These are phyloP conservation scores for Plagodis dolabraria DNA, from an alignment of 2,888 invertebrate species.

Conservation along the genomic window DNA sequence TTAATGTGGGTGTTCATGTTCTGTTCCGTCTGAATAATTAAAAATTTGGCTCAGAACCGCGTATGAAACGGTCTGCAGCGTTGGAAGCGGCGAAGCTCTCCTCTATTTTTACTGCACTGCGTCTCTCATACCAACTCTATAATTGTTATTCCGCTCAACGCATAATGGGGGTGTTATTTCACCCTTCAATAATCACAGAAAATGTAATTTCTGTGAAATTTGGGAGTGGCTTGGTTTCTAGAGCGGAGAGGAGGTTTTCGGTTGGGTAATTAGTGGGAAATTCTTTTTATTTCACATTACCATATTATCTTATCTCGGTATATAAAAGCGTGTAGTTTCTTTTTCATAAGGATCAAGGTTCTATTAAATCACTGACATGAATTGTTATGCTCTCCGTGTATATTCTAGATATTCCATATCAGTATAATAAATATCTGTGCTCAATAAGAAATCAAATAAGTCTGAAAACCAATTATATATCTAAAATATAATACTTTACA, in stretches of 20 bases:
- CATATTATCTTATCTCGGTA: no score
- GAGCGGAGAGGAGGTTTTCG: slow-evolving; percentile 11
- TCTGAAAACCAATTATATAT: no score
- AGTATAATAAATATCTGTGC: no score
- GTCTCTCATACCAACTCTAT: slow-evolving; percentile 38
- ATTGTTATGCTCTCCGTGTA: no score
- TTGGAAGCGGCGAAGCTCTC: slow-evolving; percentile 36
- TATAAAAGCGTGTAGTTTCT: no score
- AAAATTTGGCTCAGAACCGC: slow-evolving; percentile 60
- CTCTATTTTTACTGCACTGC: slow-evolving; percentile 62
- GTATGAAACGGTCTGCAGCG: slow-evolving; percentile 52
- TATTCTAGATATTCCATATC: no score
- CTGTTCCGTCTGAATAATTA: slow-evolving; percentile 63
- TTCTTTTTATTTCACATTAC: no score
- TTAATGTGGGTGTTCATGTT: slow-evolving; percentile 46
- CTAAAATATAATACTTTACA: no score
- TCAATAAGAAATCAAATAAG: no score
- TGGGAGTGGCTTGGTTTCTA: slow-evolving; percentile 27
- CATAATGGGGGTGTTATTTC: slow-evolving; percentile 53
- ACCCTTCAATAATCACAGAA: slow-evolving; percentile 46
- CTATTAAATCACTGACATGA: no score
- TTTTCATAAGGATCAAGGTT: no score
- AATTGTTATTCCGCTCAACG: slow-evolving; percentile 53
- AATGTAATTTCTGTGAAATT: slow-evolving; percentile 39
- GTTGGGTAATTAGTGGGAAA: no score